Evolutionary conservation across 2,113 vertebrate species (phyloP).

Genomic region (Sylvilagus bachmani): DNA sequence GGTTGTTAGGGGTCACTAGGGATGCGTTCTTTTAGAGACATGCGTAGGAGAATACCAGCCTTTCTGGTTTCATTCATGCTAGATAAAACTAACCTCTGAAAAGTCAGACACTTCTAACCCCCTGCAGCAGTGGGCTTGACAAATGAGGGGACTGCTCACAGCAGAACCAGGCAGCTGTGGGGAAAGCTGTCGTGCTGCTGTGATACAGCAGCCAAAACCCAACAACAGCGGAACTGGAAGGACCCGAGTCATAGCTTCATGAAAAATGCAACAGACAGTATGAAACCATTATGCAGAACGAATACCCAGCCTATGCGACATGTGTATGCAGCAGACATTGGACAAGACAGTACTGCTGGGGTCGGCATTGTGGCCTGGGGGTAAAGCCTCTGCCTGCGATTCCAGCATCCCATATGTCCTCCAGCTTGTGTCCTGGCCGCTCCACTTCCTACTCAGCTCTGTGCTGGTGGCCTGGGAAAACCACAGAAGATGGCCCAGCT

Average conservation of each 20-base stretch:
- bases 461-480: too few relatives aligned
- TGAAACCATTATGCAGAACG: not conserved
- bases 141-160: not conserved
- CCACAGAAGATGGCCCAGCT: too few relatives aligned
- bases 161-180: not conserved
- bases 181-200: not conserved
- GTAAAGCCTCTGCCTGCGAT: too few relatives aligned
- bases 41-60: not conserved
- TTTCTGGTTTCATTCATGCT: not conserved
- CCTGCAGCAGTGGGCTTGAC: not conserved
- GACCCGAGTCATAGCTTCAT: not conserved
- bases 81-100: slow-evolving; percentile 41
- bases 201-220: not conserved
- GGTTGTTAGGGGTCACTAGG: not conserved
- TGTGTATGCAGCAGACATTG: not conserved
- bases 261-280: not conserved
- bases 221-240: not conserved
- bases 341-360: not conserved
- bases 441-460: too few relatives aligned
- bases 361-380: too few relatives aligned
- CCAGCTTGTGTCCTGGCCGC: too few relatives aligned
- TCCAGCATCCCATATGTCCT: too few relatives aligned
- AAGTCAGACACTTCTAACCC: not conserved
- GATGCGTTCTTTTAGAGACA: not conserved
- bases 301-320: not conserved